phyloP scores from a whole-genome alignment of 2,888 invertebrate species.

The Nudaria mundana region DNA sequence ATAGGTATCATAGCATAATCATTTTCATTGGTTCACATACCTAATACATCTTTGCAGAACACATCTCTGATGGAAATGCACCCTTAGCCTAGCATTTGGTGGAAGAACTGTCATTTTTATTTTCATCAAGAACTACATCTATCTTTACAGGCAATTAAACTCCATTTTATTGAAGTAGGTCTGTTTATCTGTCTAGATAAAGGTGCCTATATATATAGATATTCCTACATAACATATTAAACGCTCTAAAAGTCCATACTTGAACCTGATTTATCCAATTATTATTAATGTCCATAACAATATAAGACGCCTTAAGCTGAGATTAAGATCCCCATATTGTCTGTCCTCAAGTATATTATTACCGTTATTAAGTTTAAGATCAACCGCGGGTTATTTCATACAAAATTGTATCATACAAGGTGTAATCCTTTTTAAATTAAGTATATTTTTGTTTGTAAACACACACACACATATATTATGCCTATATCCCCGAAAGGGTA shows the following conservation, averaged over 20 bases:
- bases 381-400: conserved; percentile 50
- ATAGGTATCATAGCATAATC: too few relatives aligned
- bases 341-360: conserved; percentile 70
- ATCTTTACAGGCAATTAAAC: too few relatives aligned
- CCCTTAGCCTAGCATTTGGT: too few relatives aligned
- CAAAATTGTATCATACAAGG: conserved; percentile 71
- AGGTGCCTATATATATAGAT: too few relatives aligned
- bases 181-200: too few relatives aligned
- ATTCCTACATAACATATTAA: conserved; percentile 20
- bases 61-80: too few relatives aligned
- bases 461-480: conserved; percentile 43
- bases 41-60: too few relatives aligned
- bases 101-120: too few relatives aligned
- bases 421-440: conserved; percentile 43
- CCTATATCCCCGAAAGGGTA: conserved; percentile 70
- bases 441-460: conserved; percentile 44
- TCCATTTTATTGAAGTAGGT: too few relatives aligned
- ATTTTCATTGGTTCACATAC: too few relatives aligned
- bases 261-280: conserved; percentile 74
- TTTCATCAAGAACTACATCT: too few relatives aligned
- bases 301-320: conserved; percentile 62
- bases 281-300: conserved; percentile 70
- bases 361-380: conserved; percentile 59
- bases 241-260: conserved; percentile 48
- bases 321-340: conserved; percentile 68